Conservation (phyloP, 2,113 vertebrate genomes). For the Lanius collurio region DNA sequence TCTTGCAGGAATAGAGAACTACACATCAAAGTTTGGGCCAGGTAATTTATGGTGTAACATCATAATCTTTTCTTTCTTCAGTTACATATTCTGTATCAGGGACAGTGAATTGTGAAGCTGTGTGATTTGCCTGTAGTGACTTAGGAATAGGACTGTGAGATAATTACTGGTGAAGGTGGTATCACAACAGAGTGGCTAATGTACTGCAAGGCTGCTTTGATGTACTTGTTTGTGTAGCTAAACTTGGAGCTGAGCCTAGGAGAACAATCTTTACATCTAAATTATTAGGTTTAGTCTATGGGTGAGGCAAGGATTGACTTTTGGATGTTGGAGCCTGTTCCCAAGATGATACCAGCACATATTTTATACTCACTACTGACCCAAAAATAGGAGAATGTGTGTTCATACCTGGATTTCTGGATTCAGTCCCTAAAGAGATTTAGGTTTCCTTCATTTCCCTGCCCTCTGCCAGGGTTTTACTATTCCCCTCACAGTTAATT, state of each 20-base stretch:
- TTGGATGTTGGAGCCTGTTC: not conserved
- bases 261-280: conserved; percentile 23
- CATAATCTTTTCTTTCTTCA: not conserved
- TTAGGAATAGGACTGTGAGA: not conserved
- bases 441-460: not conserved
- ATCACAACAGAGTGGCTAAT: not conserved
- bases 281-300: not conserved
- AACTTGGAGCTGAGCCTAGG: conserved; percentile 21
- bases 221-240: conserved; percentile 20
- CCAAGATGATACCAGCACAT: not conserved
- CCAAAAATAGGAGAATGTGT: not conserved
- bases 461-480: not conserved
- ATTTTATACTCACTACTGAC: not conserved
- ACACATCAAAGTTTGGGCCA: conserved; percentile 93
- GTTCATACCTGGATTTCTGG: not conserved
- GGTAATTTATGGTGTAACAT: conserved; percentile 69
- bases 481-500: not conserved
- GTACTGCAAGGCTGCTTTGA: conserved; percentile 13
- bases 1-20: conserved; percentile 98
- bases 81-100: not conserved
- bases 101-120: not conserved
- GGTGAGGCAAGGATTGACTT: not conserved
- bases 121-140: not conserved
- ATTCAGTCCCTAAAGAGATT: not conserved
- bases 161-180: not conserved